Evolutionary conservation across 2,797 vertebrate genomes (phyloP).

Genomic region (Somateria mollissima): DNA sequence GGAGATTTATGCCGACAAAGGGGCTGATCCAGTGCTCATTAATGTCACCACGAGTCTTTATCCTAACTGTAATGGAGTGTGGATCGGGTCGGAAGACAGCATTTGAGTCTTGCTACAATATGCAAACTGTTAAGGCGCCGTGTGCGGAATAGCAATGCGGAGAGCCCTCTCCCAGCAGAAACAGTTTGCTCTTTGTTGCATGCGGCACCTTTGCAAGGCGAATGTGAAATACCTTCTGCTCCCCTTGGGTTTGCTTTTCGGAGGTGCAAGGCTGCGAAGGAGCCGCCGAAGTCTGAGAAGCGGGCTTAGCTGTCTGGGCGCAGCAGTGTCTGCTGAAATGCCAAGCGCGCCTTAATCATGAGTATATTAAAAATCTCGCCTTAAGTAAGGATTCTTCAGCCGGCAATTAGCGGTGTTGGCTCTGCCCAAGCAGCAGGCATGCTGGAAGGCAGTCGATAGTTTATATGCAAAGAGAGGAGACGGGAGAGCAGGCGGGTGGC

Average conservation of each 20-base stretch:
- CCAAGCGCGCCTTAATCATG: not conserved
- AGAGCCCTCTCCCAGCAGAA: not conserved
- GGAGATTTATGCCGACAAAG: conserved; percentile 26
- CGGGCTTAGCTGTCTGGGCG: not conserved
- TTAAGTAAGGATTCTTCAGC: conserved; percentile 40
- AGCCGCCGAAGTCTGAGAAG: not conserved
- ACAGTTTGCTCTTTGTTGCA: not conserved
- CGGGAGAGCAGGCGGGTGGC: conserved; percentile 38
- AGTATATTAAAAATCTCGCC: not conserved
- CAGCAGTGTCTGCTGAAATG: not conserved
- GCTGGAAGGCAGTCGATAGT: not conserved
- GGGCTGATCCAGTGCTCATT: conserved; percentile 32
- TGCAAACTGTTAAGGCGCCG: accelerated
- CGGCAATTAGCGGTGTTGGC: not conserved
- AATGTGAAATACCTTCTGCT: not conserved
- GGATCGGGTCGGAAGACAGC: not conserved
- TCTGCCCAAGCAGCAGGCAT: not conserved
- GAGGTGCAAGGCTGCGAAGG: conserved; percentile 20
- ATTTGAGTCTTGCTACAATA: not conserved
- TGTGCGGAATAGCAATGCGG: not conserved
- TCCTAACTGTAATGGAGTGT: conserved; percentile 21
- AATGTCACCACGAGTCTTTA: conserved; percentile 20
- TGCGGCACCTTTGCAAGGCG: not conserved
- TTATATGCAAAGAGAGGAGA: conserved; percentile 1
- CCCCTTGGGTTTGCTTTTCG: not conserved